Percentiles rank a stretch among this genome's conserved stretches.
Conservation (phyloP, 2,888 invertebrate species). For the Temnothorax ravouxi region DNA sequence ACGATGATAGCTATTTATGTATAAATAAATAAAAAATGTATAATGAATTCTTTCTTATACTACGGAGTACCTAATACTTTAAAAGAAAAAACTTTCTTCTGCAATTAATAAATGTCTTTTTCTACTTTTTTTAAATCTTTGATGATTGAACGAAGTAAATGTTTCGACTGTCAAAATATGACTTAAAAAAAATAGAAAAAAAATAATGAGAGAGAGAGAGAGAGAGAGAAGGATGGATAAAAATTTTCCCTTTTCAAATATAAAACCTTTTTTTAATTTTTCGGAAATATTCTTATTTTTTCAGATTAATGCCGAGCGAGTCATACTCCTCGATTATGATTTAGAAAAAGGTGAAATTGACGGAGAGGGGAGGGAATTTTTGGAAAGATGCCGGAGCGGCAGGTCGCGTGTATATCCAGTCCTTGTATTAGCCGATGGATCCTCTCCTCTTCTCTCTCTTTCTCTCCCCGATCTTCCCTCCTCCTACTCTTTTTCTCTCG, state of each 20-base stretch:
- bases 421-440: slow-evolving; percentile 67
- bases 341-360: slow-evolving; percentile 57
- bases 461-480: slow-evolving; percentile 12
- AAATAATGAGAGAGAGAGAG: not conserved
- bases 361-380: slow-evolving; percentile 61
- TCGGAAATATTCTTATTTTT: not conserved
- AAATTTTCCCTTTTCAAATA: not conserved
- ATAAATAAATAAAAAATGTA: not conserved
- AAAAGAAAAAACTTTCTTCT: not conserved
- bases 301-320: not conserved
- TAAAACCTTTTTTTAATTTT: not conserved
- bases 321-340: not conserved
- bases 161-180: not conserved
- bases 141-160: not conserved
- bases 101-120: not conserved
- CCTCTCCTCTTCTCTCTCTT: slow-evolving; percentile 23
- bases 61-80: not conserved
- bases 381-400: slow-evolving; percentile 56
- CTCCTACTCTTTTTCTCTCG: slow-evolving; percentile 62
- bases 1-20: not conserved
- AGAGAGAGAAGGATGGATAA: not conserved
- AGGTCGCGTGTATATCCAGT: slow-evolving; percentile 66
- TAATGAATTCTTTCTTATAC: not conserved
- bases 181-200: not conserved
- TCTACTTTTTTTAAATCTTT: not conserved